These are phyloP conservation scores for Argyresthia goedartella DNA, from an alignment of 2,888 invertebrate species.

Conservation along the genomic window DNA sequence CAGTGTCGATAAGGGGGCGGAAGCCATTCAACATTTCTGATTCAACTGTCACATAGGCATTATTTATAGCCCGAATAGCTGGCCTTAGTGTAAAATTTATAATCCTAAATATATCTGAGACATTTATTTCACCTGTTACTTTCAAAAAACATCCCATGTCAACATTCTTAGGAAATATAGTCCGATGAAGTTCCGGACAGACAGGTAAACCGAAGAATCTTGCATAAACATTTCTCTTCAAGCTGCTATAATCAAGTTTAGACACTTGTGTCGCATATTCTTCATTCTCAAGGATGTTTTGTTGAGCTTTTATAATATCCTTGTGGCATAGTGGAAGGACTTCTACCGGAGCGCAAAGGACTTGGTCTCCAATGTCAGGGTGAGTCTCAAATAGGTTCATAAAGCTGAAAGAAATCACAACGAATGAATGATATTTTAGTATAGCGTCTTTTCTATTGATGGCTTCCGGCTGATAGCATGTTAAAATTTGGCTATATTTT, in stretches of 20 bases:
- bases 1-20: no score
- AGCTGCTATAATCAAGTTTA: slow-evolving; percentile 34
- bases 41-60: no score
- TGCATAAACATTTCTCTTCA: slow-evolving; percentile 77
- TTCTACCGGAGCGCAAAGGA: slow-evolving; percentile 74
- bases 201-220: slow-evolving; percentile 77
- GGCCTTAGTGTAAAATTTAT: no score
- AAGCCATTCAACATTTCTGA: no score
- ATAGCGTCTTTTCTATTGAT: background rate
- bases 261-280: slow-evolving; percentile 34
- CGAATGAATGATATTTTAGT: background rate
- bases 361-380: slow-evolving; percentile 75
- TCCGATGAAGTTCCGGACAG: slow-evolving; percentile 76
- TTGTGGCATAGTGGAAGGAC: slow-evolving; percentile 75
- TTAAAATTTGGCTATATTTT: no score
- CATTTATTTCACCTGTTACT: slow-evolving; percentile 77
- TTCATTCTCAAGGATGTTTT: slow-evolving; percentile 54
- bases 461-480: background rate
- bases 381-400: slow-evolving; percentile 77
- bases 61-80: no score
- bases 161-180: slow-evolving; percentile 76
- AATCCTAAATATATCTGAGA: no score
- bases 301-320: slow-evolving; percentile 73
- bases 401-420: slow-evolving; percentile 66
- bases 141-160: slow-evolving; percentile 81